These are phyloP conservation scores for Amblyraja radiata DNA, from an alignment of 2,797 vertebrate genomes.

Conservation along the genomic window DNA sequence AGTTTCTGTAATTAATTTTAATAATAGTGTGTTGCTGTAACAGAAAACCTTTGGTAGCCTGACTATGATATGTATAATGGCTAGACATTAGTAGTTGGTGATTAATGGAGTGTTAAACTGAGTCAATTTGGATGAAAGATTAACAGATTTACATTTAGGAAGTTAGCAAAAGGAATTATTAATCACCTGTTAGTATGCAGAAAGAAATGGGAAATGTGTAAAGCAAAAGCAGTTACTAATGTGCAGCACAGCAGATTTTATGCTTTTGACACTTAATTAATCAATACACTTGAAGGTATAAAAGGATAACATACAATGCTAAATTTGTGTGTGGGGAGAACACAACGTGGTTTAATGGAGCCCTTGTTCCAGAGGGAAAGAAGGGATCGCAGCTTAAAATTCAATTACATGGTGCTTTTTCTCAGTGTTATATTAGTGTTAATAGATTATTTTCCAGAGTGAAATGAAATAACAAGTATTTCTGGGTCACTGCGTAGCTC, in stretches of 20 bases:
- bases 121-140: constrained; percentile 30
- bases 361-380: not conserved
- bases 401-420: too few species aligned
- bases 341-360: not conserved
- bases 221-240: not conserved
- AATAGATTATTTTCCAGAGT: too few species aligned
- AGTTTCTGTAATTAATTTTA: constrained; percentile 15
- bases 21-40: not conserved
- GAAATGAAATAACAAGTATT: too few species aligned
- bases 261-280: not conserved
- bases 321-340: not conserved
- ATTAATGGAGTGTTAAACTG: constrained; percentile 27
- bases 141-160: constrained; percentile 15
- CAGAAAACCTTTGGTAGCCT: not conserved
- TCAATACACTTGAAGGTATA: not conserved
- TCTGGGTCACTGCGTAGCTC: too few species aligned
- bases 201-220: not conserved
- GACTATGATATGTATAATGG: not conserved
- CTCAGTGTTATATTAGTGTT: too few species aligned
- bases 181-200: not conserved
- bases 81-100: not conserved
- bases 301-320: not conserved
- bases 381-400: not conserved
- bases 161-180: constrained; percentile 15
- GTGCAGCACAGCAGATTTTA: not conserved